Conservation (phyloP, 2,797 vertebrate species). For the Amblyopsis hoosieri region DNA sequence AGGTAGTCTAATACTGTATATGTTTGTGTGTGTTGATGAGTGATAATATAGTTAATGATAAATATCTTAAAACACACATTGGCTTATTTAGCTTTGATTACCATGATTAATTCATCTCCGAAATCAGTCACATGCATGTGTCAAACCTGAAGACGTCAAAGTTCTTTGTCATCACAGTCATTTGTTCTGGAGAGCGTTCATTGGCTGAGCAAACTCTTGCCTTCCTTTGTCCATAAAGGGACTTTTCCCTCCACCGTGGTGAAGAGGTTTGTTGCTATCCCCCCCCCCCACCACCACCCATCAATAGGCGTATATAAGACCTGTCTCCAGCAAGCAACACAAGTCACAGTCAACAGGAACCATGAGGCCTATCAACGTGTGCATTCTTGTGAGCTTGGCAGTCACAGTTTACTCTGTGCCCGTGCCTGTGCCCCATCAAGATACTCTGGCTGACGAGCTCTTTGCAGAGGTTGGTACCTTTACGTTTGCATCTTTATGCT, state of each 20-base stretch:
- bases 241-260: slow-evolving; percentile 21
- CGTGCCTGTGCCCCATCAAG: slow-evolving; percentile 39
- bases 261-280: slow-evolving; percentile 54
- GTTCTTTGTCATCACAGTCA: background rate
- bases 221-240: slow-evolving; percentile 52
- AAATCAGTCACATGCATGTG: background rate
- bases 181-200: slow-evolving; percentile 10
- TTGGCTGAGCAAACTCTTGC: slow-evolving; percentile 19
- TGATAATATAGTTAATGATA: background rate
- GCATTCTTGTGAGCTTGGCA: slow-evolving; percentile 63
- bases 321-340: slow-evolving; percentile 17
- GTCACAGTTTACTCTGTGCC: slow-evolving; percentile 52
- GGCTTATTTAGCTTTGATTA: too few species aligned
- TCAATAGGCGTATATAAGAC: slow-evolving; percentile 52
- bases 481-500: background rate
- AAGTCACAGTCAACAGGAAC: slow-evolving; percentile 31
- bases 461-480: slow-evolving; percentile 65
- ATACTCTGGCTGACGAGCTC: slow-evolving; percentile 38
- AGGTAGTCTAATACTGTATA: background rate
- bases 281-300: background rate
- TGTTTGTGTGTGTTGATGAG: background rate
- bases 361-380: slow-evolving; percentile 64
- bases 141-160: too few species aligned
- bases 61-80: too few species aligned
- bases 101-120: too few species aligned